phyloP scores from a whole-genome alignment of 2,113 vertebrate genomes.

The Trichechus manatus region DNA sequence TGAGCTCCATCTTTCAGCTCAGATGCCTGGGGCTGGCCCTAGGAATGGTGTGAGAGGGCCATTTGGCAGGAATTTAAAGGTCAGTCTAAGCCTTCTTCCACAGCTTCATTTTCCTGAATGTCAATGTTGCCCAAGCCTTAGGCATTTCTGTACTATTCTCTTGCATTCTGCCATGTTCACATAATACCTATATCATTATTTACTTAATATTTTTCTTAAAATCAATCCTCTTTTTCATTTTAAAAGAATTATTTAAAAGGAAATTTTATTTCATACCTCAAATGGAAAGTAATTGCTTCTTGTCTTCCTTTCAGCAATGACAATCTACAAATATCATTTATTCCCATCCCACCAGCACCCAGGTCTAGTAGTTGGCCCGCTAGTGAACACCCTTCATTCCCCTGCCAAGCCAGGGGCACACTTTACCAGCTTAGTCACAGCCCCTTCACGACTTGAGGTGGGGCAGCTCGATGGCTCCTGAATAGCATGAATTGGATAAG shows the following conservation, averaged over 20 bases:
- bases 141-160: not conserved
- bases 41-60: not conserved
- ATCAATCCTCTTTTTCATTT: not conserved
- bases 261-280: not conserved
- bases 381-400: not conserved
- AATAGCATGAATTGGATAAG: not conserved
- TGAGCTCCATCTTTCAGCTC: not conserved
- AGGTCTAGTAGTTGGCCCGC: not conserved
- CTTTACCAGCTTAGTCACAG: not conserved
- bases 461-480: not conserved
- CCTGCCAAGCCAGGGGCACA: not conserved
- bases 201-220: too few species aligned
- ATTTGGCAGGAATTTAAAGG: not conserved
- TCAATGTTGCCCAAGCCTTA: not conserved
- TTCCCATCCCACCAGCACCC: not conserved
- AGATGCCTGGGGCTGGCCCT: not conserved
- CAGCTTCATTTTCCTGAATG: not conserved
- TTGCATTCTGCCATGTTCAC: not conserved
- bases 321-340: not conserved
- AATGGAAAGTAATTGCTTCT: not conserved
- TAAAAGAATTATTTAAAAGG: slow-evolving; percentile 36
- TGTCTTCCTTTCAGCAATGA: not conserved
- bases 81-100: not conserved
- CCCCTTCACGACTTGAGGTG: not conserved
- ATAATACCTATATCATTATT: too few species aligned